Base-by-base conservation (phyloP, 2,113 vertebrate species). In the Pheucticus melanocephalus region DNA sequence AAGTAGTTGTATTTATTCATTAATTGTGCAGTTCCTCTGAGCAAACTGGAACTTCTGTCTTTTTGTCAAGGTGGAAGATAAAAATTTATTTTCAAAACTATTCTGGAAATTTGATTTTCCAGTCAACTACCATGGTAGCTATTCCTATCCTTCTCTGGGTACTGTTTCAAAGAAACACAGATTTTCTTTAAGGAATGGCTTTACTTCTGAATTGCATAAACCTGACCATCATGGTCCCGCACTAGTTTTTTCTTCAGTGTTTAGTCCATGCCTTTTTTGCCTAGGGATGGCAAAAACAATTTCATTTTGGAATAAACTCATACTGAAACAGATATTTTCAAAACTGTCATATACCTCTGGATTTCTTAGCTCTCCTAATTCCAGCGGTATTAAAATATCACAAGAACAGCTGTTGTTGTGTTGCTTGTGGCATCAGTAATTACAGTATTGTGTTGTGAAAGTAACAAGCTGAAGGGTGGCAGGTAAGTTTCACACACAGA, bases 321-420 rank as follows among this genome's bases (percentile, higher is more conserved):
- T 48, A 31, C 35, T 86, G 88, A 97, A 94, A 90, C 53, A 92
- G 90, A 68, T 78, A 88, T 96, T 94, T 96, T 81, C 92, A 88
- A 88, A 92, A 63, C 82, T 93, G 92, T 96, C 90, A 93, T 31
- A 71, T 84, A 86, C 69, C 68, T 83, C 63, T 30, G 68, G 68
- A 75, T 94, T 94, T 93, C 60, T 83, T 88, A 65, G 47, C 51
- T 86, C 44, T 92, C 11, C 31, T 88, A 86, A 86, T 96, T 95
- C 92, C 90, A 88, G 48, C 42, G 78, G 71, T 80, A 94, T 72
- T 96, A 60, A 93, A 88, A 82, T 95, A 92, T 79, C 78, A 72
- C 59, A 87, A 86, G 77, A 93, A 92, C 90, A 96, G 63, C 81
- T 96, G 92, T 87, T 91, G 65, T 88, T 88, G 40, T 73, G 63